These are phyloP conservation scores for Caloenas nicobarica DNA, from an alignment of 2,113 vertebrate species.

Conservation along the genomic window DNA sequence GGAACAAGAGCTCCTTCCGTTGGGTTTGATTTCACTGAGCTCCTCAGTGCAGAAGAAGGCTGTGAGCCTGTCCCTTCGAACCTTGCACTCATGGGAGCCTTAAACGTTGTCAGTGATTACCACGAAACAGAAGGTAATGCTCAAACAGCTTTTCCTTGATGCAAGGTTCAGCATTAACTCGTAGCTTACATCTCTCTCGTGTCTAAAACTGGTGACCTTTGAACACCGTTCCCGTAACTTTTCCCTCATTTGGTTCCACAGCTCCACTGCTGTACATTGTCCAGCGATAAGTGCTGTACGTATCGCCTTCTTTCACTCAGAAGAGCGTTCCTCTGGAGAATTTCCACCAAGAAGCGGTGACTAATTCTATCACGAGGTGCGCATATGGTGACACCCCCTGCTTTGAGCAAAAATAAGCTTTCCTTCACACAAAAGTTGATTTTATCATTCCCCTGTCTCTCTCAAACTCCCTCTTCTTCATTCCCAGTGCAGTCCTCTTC, in stretches of 20 bases:
- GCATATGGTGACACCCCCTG: conserved; percentile 53
- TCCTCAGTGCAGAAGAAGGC: no score
- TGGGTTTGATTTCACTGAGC: no score
- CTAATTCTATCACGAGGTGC: conserved; percentile 29
- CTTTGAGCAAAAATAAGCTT: conserved; percentile 52
- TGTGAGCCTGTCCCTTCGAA: not conserved
- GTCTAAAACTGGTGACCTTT: not conserved
- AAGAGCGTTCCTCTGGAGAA: not conserved
- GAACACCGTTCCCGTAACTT: not conserved
- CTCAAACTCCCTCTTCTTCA: not conserved
- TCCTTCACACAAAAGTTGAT: conserved; percentile 7
- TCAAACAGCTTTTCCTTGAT: not conserved
- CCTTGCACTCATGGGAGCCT: not conserved
- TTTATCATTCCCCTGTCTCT: conserved; percentile 13
- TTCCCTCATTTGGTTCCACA: not conserved
- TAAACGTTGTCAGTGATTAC: not conserved
- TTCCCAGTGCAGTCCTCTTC: not conserved
- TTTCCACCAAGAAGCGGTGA: conserved; percentile 32
- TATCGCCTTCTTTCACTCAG: not conserved
- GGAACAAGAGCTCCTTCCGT: no score
- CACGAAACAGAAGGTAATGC: not conserved
- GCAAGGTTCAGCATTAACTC: not conserved
- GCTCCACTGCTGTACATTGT: not conserved
- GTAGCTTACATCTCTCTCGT: not conserved
- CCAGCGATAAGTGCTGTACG: not conserved